These are phyloP conservation scores for Homalodisca vitripennis DNA, from an alignment of 1,140 invertebrate species.

Conservation along the genomic window DNA sequence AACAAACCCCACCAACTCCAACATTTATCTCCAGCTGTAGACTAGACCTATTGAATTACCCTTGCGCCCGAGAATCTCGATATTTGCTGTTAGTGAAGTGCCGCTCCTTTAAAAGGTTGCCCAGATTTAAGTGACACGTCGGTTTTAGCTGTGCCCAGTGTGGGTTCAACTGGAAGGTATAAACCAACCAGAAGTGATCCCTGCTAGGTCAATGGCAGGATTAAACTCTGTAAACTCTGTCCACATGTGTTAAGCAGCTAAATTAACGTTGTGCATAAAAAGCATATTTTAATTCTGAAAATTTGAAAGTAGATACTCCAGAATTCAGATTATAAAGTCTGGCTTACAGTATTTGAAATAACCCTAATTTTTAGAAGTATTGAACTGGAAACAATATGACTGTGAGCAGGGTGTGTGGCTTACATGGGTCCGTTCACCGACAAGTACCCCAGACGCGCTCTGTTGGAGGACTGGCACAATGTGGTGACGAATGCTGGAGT, in stretches of 20 bases:
- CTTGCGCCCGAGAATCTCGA: too few species aligned
- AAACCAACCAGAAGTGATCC: too few species aligned
- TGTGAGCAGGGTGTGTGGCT: conserved; percentile 61
- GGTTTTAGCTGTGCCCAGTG: too few species aligned
- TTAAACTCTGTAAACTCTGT: neutral
- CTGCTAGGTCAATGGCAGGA: too few species aligned
- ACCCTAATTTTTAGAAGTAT: too few species aligned
- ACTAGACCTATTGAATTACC: too few species aligned
- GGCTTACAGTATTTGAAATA: neutral
- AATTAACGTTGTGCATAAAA: neutral
- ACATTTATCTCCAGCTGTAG: too few species aligned
- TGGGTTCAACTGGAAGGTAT: too few species aligned
- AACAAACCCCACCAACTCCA: too few species aligned
- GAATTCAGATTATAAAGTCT: neutral
- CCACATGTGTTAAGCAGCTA: neutral
- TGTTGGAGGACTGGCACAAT: conserved; percentile 46
- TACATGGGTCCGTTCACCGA: conserved; percentile 68
- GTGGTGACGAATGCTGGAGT: conserved; percentile 42
- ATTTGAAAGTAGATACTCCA: neutral
- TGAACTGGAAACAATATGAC: neutral
- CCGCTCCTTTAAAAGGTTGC: too few species aligned
- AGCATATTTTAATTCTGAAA: neutral
- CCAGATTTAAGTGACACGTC: too few species aligned
- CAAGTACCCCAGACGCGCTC: conserved; percentile 49
- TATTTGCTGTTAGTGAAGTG: too few species aligned